Percentiles rank a stretch among this genome's conserved stretches.
phyloP scores from a whole-genome alignment of 2,888 invertebrate genomes.

The Cryptus armator region DNA sequence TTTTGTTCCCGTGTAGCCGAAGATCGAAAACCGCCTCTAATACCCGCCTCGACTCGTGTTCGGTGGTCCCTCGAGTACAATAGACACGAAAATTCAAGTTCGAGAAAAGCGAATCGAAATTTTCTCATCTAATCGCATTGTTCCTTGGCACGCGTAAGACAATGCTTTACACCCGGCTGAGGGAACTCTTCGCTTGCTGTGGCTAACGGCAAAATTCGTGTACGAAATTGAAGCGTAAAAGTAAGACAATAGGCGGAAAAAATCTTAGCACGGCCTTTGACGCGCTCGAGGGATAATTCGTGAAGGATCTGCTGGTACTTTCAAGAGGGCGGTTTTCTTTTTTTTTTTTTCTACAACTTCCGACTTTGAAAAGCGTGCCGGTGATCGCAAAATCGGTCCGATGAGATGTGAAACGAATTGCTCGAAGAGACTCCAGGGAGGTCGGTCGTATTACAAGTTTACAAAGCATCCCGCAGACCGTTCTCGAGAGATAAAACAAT shows the following conservation, averaged over 20 bases:
- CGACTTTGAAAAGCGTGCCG: slow-evolving; percentile 45
- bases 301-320: slow-evolving; percentile 16
- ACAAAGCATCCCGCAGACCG: slow-evolving; percentile 32
- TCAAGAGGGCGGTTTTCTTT: neutral
- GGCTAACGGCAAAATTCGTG: neutral
- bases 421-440: slow-evolving; percentile 21
- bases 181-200: neutral
- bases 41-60: slow-evolving; percentile 26
- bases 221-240: slow-evolving; percentile 78
- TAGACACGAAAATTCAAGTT: slow-evolving; percentile 39
- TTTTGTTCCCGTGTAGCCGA: neutral
- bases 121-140: slow-evolving; percentile 77
- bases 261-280: slow-evolving; percentile 67
- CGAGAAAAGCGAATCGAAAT: slow-evolving; percentile 59
- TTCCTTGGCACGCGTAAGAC: slow-evolving; percentile 73
- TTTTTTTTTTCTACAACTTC: slow-evolving; percentile 44
- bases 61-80: slow-evolving; percentile 59
- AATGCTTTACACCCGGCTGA: slow-evolving; percentile 50
- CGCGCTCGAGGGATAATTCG: slow-evolving; percentile 50
- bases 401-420: slow-evolving; percentile 70
- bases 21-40: slow-evolving; percentile 7
- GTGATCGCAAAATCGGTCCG: slow-evolving; percentile 66
- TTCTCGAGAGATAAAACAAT: slow-evolving; percentile 71
- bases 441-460: slow-evolving; percentile 31
- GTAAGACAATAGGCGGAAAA: slow-evolving; percentile 81